A percentile compares a stretch with the other conserved stretches of the same genome.
Conservation (phyloP, 2,888 invertebrate genomes). For the Melikaiella ostensackeni region DNA sequence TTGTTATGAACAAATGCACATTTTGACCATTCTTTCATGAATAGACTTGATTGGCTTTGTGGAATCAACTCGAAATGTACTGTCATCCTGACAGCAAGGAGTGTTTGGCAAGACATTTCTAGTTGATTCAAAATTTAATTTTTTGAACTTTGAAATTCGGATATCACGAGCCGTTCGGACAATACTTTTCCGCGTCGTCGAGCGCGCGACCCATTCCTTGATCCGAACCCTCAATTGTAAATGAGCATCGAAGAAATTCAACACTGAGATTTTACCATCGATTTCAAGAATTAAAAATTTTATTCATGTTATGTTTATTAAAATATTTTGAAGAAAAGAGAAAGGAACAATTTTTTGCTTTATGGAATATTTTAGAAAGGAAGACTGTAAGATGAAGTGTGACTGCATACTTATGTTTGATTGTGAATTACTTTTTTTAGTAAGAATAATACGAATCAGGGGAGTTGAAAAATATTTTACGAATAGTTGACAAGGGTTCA, state of each 20-base stretch:
- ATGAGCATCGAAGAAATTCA: background rate
- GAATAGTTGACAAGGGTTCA: slow-evolving; percentile 23
- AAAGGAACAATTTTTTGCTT: background rate
- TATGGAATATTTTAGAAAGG: slow-evolving; percentile 23
- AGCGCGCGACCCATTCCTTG: no score
- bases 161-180: no score
- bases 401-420: slow-evolving; percentile 21
- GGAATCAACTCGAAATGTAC: no score
- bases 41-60: no score
- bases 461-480: slow-evolving; percentile 8
- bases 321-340: background rate
- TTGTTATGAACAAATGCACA: no score
- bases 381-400: slow-evolving; percentile 30
- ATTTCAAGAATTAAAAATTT: background rate
- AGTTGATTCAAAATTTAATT: no score
- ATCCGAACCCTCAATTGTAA: no score
- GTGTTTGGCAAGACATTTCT: no score
- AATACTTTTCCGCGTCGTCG: no score
- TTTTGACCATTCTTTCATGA: no score
- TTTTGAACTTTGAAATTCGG: no score
- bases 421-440: slow-evolving; percentile 29
- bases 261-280: background rate
- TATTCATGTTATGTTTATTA: background rate
- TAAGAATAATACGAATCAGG: background rate
- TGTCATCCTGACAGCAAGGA: no score